These are phyloP conservation scores for Euplexia lucipara DNA, from an alignment of 2,888 invertebrate species.

Conservation along the genomic window DNA sequence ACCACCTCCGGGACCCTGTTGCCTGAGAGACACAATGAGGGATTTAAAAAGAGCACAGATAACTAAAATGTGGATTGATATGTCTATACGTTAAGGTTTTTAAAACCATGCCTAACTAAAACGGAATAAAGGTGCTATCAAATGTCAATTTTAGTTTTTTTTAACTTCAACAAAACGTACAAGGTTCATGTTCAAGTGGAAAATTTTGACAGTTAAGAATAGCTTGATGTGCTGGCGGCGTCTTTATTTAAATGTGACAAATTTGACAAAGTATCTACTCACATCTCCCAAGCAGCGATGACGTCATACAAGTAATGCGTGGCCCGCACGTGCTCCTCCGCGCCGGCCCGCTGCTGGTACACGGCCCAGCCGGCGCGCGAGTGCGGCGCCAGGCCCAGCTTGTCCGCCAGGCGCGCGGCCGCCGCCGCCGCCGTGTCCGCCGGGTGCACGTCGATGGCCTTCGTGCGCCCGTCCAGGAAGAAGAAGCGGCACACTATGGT, in stretches of 20 bases:
- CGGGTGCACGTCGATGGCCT: conserved; percentile 98
- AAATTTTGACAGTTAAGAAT: too few species aligned
- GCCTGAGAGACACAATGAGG: conserved; percentile 68
- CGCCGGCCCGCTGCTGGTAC: conserved; percentile 96
- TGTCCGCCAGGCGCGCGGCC: conserved; percentile 96
- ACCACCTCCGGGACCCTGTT: conserved; percentile 93
- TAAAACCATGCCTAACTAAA: too few species aligned
- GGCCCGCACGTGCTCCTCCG: conserved; percentile 97
- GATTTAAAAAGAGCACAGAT: neutral
- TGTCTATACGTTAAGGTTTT: too few species aligned
- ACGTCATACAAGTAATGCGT: conserved; percentile 98
- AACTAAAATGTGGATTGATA: too few species aligned
- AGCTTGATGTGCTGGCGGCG: too few species aligned
- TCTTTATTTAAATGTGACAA: too few species aligned
- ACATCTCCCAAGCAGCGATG: conserved; percentile 98
- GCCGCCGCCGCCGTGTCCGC: conserved; percentile 98
- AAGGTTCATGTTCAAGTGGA: too few species aligned
- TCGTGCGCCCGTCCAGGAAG: conserved; percentile 98
- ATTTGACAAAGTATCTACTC: conserved; percentile 71
- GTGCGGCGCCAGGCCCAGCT: conserved; percentile 94
- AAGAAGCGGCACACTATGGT: conserved; percentile 98
- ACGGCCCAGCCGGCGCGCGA: conserved; percentile 98
- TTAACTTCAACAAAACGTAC: too few species aligned
- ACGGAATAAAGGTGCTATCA: too few species aligned
- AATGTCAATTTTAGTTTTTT: too few species aligned